Percentiles rank a stretch among this genome's conserved stretches.
Conservation (phyloP, 2,797 vertebrate genomes). For the Emydoidea blandingii region DNA sequence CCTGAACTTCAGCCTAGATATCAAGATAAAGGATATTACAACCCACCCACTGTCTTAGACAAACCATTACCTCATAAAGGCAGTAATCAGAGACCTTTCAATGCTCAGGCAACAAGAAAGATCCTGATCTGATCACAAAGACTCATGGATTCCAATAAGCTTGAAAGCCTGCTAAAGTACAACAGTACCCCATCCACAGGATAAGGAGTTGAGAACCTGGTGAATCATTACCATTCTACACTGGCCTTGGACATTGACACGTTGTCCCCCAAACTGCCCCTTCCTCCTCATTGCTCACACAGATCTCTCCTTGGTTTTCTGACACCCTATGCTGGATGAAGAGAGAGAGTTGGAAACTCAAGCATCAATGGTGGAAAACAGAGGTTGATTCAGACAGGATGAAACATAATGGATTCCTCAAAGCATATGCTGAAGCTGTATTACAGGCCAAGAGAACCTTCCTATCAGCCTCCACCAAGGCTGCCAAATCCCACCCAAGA, state of each 20-base stretch:
- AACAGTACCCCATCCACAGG: not conserved
- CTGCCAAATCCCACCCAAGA: no score
- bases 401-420: not conserved
- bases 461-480: no score
- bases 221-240: not conserved
- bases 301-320: not conserved
- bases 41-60: no score
- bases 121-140: not conserved
- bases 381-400: not conserved
- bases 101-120: not conserved
- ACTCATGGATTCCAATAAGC: not conserved
- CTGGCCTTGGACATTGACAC: not conserved
- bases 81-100: not conserved
- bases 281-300: not conserved
- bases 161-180: not conserved
- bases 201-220: not conserved
- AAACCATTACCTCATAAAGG: not conserved
- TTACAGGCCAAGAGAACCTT: not conserved
- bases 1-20: no score
- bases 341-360: not conserved
- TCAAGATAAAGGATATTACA: no score
- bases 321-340: not conserved
- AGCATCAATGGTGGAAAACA: not conserved
- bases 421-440: not conserved
- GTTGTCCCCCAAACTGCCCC: not conserved